A percentile compares a stretch with the other conserved stretches of the same genome.
Conservation (phyloP, 2,797 vertebrate species). For the Acridotheres tristis region DNA sequence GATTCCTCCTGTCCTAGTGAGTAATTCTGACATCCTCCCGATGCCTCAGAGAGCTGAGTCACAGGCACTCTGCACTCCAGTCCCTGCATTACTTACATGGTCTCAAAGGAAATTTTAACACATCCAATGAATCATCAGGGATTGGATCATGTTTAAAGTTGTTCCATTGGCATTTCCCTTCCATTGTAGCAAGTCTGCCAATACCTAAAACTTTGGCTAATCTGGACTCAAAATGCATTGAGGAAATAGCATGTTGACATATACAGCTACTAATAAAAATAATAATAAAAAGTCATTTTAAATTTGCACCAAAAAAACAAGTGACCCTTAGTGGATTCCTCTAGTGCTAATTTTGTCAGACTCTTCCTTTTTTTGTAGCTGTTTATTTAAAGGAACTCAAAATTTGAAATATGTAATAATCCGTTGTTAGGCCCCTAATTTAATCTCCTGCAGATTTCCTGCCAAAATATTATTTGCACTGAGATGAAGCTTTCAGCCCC, state of each 20-base stretch:
- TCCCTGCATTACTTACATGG: constrained; percentile 63
- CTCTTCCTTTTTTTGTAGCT: not conserved
- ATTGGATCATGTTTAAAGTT: constrained; percentile 74
- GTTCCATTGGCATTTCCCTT: constrained; percentile 75
- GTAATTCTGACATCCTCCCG: constrained; percentile 86
- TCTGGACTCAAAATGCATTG: constrained; percentile 25
- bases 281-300: not conserved
- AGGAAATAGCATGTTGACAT: constrained; percentile 46
- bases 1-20: constrained; percentile 91
- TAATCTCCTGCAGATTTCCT: constrained; percentile 36
- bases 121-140: constrained; percentile 69
- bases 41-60: constrained; percentile 87
- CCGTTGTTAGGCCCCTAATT: constrained; percentile 11
- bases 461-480: constrained; percentile 55
- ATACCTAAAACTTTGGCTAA: constrained; percentile 61
- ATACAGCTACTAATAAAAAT: constrained; percentile 44
- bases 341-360: not conserved
- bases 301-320: constrained; percentile 18
- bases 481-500: not conserved
- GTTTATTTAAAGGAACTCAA: constrained; percentile 32
- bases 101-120: constrained; percentile 77
- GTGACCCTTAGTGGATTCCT: not conserved
- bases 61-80: constrained; percentile 63
- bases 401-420: constrained; percentile 23
- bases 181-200: constrained; percentile 66